These are phyloP conservation scores for Morinoia aosen DNA, from an alignment of 2,888 invertebrate species.

Conservation along the genomic window DNA sequence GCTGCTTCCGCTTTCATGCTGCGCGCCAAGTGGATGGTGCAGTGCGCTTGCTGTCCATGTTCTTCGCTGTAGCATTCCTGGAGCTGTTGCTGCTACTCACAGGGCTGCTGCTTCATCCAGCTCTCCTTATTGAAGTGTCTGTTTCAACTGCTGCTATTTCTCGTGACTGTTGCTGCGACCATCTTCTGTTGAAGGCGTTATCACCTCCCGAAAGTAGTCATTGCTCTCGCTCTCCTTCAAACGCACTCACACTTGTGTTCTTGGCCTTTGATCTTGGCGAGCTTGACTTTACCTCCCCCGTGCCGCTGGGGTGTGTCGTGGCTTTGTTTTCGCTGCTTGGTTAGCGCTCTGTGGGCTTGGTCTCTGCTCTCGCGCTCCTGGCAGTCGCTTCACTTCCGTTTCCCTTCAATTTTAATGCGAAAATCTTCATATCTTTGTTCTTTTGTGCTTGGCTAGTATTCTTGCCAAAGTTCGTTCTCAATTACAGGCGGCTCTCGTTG, in stretches of 20 bases:
- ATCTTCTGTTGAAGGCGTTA: neutral
- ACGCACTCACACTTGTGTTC: neutral
- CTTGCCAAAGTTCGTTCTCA: neutral
- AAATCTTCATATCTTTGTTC: neutral
- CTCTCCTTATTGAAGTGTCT: neutral
- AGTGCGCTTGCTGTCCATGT: neutral
- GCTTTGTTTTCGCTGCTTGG: neutral
- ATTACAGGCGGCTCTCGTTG: neutral
- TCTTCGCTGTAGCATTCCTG: neutral
- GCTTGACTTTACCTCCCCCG: neutral
- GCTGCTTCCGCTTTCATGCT: neutral
- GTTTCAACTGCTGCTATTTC: neutral
- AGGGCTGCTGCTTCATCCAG: too few relatives aligned
- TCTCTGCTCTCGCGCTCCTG: neutral
- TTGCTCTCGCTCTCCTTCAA: slow-evolving; percentile 12
- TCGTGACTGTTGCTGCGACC: neutral
- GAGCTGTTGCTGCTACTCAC: neutral
- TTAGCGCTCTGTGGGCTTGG: neutral
- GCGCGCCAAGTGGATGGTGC: neutral
- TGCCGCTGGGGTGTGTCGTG: neutral
- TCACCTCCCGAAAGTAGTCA: neutral
- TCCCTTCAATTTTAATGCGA: neutral
- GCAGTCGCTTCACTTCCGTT: neutral
- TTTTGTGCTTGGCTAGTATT: neutral
- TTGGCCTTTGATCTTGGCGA: slow-evolving; percentile 12